phyloP scores from a whole-genome alignment of 2,888 invertebrate genomes.

The Cremastinae sp. region DNA sequence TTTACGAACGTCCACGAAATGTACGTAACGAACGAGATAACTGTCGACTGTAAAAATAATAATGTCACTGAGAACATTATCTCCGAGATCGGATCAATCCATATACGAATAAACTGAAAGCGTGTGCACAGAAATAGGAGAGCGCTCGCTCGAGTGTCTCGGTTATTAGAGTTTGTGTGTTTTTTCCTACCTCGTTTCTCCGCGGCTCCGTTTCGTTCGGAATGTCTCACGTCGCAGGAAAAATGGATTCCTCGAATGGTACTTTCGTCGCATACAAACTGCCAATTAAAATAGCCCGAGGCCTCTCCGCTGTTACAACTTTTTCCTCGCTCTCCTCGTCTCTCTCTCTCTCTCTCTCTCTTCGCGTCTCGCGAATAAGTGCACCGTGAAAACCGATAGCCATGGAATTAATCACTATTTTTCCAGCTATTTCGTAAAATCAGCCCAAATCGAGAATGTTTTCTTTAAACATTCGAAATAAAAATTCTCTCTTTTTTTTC shows the following conservation, averaged over 20 bases:
- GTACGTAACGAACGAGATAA: constrained; percentile 17
- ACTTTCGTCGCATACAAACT: constrained; percentile 18
- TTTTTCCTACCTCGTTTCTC: constrained; percentile 3
- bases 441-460: too few species aligned
- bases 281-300: constrained; percentile 14
- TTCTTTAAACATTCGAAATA: too few species aligned
- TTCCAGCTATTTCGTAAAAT: too few species aligned
- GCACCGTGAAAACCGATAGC: fast-evolving
- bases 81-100: constrained; percentile 14
- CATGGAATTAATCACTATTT: too few species aligned
- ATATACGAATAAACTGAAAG: background rate
- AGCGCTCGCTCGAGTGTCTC: constrained; percentile 35
- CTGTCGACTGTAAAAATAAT: constrained; percentile 37
- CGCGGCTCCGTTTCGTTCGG: background rate
- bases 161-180: constrained; percentile 34
- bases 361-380: background rate
- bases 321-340: constrained; percentile 3
- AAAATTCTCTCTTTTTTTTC: background rate
- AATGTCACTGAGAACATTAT: constrained; percentile 30
- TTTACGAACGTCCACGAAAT: constrained; percentile 1
- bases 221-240: background rate
- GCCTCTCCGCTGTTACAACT: background rate
- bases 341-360: background rate
- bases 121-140: background rate
- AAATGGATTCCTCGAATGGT: constrained; percentile 55